Evolutionary conservation across 2,888 invertebrate species (phyloP).

Genomic region (Mimumesa dahlbomi): DNA sequence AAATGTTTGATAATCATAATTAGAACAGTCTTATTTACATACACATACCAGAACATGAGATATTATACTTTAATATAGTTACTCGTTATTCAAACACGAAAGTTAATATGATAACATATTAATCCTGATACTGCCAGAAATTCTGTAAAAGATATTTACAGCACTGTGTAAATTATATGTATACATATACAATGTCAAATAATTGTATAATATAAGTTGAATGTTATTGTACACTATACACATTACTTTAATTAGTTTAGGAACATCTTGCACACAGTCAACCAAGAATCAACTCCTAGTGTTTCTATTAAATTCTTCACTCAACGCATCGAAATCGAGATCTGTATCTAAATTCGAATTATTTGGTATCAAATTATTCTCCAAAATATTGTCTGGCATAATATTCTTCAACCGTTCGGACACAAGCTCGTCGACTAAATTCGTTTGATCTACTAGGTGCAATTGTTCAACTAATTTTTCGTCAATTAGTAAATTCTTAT

Average conservation of each 20-base stretch:
- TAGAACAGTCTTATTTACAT: conserved; percentile 51
- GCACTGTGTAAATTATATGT: conserved; percentile 31
- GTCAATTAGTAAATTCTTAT: conserved; percentile 75
- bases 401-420: conserved; percentile 76
- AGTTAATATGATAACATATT: conserved; percentile 33
- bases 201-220: conserved; percentile 28
- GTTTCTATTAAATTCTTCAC: conserved; percentile 77
- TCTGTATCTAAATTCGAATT: conserved; percentile 73
- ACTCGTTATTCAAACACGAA: conserved; percentile 31
- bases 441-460: conserved; percentile 74
- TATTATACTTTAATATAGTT: conserved; percentile 35
- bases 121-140: conserved; percentile 41
- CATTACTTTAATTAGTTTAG: conserved; percentile 40
- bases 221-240: conserved; percentile 57
- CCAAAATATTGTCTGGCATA: conserved; percentile 75
- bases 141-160: conserved; percentile 57
- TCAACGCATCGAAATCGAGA: conserved; percentile 77
- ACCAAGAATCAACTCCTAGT: conserved; percentile 74
- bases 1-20: conserved; percentile 33
- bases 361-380: conserved; percentile 72
- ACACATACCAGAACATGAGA: conserved; percentile 35
- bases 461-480: conserved; percentile 77
- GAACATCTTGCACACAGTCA: conserved; percentile 33
- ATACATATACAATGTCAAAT: conserved; percentile 39
- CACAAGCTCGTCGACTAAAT: conserved; percentile 75